A percentile compares a stretch with the other conserved stretches of the same genome.
phyloP scores from a whole-genome alignment of 2,888 invertebrate genomes.

The Caenorhabditis parvicauda region DNA sequence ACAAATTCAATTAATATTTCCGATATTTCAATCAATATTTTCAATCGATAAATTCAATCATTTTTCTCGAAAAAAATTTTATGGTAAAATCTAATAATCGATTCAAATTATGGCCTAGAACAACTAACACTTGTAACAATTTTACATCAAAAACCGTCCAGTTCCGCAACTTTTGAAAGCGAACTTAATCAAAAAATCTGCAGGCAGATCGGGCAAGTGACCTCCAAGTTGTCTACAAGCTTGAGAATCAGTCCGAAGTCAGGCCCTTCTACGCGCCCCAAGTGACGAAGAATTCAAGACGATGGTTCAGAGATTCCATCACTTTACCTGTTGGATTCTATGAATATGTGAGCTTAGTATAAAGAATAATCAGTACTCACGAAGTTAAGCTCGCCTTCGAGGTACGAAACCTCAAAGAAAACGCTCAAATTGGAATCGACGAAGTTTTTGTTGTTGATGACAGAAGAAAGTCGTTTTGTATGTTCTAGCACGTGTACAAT shows the following conservation, averaged over 20 bases:
- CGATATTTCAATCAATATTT: neutral
- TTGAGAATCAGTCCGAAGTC: conserved; percentile 36
- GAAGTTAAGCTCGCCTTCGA: conserved; percentile 54
- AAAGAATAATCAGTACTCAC: too few relatives aligned
- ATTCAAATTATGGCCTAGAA: too few relatives aligned
- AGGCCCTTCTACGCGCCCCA: conserved; percentile 34
- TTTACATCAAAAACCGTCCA: too few relatives aligned
- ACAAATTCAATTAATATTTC: neutral
- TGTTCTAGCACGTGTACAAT: neutral
- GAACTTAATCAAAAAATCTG: neutral
- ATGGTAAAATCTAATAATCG: too few relatives aligned
- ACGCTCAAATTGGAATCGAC: conserved; percentile 52
- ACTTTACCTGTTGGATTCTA: conserved; percentile 42
- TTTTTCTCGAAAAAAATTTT: too few relatives aligned
- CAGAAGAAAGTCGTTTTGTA: conserved; percentile 41
- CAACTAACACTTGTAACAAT: too few relatives aligned
- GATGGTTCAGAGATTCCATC: conserved; percentile 56
- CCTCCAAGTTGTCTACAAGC: conserved; percentile 39
- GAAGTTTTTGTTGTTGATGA: conserved; percentile 51
- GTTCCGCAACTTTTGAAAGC: too few relatives aligned
- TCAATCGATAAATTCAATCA: neutral
- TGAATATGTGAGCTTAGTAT: conserved; percentile 52
- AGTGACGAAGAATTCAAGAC: conserved; percentile 28
- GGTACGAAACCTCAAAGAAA: conserved; percentile 41
- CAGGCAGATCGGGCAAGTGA: conserved; percentile 32